Percentiles rank a stretch among this genome's conserved stretches.
Conservation (phyloP, 30 jellyfish, hydroid and myxozoan species). For the Pseudorhiza aurosa region DNA sequence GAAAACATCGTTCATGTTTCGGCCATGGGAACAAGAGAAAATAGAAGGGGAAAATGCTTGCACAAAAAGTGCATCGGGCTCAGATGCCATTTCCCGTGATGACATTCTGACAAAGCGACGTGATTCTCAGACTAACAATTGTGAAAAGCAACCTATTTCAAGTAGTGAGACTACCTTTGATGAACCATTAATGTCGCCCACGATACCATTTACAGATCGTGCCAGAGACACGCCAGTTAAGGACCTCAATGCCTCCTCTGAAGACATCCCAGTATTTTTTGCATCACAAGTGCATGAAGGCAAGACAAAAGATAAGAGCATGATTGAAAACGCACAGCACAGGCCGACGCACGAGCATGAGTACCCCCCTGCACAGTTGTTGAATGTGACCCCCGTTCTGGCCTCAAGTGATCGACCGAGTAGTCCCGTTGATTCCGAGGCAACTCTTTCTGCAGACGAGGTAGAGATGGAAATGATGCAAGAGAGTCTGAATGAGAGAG, state of each 20-base stretch:
- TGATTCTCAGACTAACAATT: neutral
- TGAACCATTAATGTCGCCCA: conserved; percentile 77
- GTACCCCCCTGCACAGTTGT: neutral
- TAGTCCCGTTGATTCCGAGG: conserved; percentile 87
- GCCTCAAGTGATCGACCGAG: neutral
- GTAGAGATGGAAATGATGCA: conserved; percentile 60
- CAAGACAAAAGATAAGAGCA: neutral
- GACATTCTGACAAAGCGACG: neutral
- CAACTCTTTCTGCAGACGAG: conserved; percentile 88
- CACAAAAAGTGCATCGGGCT: neutral
- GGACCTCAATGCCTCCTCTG: neutral
- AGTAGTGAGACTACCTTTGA: conserved; percentile 19
- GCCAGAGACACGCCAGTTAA: conserved; percentile 22
- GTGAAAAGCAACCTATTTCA: neutral
- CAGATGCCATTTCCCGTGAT: neutral
- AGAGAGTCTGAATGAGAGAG: conserved; percentile 20
- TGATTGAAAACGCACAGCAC: too few relatives aligned
- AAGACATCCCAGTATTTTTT: neutral
- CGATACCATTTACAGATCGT: conserved; percentile 69
- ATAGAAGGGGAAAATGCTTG: neutral
- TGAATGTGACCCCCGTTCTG: neutral
- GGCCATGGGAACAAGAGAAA: conserved; percentile 88
- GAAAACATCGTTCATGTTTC: conserved; percentile 58
- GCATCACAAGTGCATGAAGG: neutral
- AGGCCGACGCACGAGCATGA: too few relatives aligned